Evolutionary conservation across 2,113 vertebrate species (phyloP), one percentile per base, ranked within the genome.

Genomic region (Daboia siamensis): DNA sequence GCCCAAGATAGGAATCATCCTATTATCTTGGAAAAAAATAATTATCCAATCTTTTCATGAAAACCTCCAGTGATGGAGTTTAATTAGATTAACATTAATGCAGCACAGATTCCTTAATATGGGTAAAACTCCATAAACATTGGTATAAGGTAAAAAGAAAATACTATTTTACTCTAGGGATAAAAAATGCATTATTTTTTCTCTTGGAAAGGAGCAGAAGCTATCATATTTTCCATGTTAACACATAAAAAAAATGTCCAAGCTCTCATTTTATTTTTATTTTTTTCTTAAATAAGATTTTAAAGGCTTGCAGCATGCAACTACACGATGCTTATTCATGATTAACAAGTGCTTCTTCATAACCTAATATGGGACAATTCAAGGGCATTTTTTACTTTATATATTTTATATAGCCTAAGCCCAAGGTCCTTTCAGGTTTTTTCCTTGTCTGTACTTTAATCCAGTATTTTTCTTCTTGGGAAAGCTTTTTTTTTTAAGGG

Each of bases 311-410:
- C 29, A 93, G 39, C 52, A 61, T 86, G 61, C 4, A 10, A 29
- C 87, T 51, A 20, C 15, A 13, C 59, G 44, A 92, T 89, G 33
- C 91, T 95, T 56, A 87, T 23, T 69, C 84, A 64, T 11, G 84
- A 56, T 92, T 93, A 95, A 93, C 33, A 91, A 91, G 48, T 21
- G 89, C 0, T 89, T 91, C 87, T 85, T 69, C 88, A 2, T 90
- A 69, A 1, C 44, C 17, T 80, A 59, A 12, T 59, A 8, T 1
- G 3, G 24, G 92, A 92, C 24, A 87, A 90, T 89, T 92, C 94
- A 96, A 96, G 95, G 95, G 92, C 23, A 51, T 91, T 51, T 64
- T 94, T 91, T 95, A 95, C 29, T 94, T 80, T 54, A 33, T 88
- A 57, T 48, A 89, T 64, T 8, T 39, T 92, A 94, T 93, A 95